Evolutionary conservation across 2,888 invertebrate species (phyloP), one percentile per base, ranked within the genome.

Genomic region (Agelastica alni): DNA sequence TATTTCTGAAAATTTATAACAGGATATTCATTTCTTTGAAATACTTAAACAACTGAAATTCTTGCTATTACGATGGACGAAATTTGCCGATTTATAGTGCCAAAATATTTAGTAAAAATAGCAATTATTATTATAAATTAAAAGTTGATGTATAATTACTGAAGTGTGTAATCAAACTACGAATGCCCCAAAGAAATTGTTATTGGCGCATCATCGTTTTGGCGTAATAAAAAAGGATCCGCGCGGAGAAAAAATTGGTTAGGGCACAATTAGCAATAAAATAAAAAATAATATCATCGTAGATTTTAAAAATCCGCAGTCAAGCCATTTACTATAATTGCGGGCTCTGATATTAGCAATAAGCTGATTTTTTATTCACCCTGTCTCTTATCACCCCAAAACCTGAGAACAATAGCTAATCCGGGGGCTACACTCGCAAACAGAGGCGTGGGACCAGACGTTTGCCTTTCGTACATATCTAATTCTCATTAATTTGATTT

Each of bases 361-460:
- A 77, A 77, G 77, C 77, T 76, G 76, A 77, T 77, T 77, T 77
- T 77, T 77, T 77, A 77, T 77, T 76, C 77, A 77, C 77, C 77
- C 77, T 70, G 69, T 63, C 71, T 62, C 75, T 75, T 76, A 75
- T 76, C 75, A 71, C 74, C 72, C 72, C 68, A 70, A 65, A 70
- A 70, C 68, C 67, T 68, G 71, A 71, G 71, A 76, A 76, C 75
- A 76, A 76, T 75, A 70, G 75, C 73, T 75, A 76, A 75, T 75
- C 74, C 71, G 66, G 61, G 66, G 67, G 65, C 64, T 63, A 49
- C 60, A 59, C 58, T 61, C 58, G 28, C 42, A 42, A 47, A 53
- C 64, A 57, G 7, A 26, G 45, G 49, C 46, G 52, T 54, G 10
- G n/a, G n/a, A n/a, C n/a, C n/a, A n/a, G n/a, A n/a, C n/a, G n/a